phyloP scores from a whole-genome alignment of 2,797 vertebrate genomes.

The Pachyuromys duprasi region DNA sequence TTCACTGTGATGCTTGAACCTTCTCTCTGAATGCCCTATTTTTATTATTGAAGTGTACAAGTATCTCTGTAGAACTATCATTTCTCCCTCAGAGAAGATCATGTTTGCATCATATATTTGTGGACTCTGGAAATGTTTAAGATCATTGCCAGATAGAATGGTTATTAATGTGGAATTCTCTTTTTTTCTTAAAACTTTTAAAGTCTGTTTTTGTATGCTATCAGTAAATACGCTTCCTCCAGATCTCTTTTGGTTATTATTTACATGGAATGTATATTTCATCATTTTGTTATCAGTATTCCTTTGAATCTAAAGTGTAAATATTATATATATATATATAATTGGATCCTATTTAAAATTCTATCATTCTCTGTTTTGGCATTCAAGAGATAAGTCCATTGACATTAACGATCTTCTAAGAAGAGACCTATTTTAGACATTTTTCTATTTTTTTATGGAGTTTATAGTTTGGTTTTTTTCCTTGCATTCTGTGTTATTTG shows the following conservation, averaged over 20 bases:
- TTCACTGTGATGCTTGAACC: neutral
- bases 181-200: neutral
- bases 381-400: neutral
- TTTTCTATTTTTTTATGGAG: neutral
- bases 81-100: neutral
- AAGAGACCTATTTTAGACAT: neutral
- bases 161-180: neutral
- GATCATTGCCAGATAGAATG: neutral
- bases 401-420: neutral
- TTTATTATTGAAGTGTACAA: neutral
- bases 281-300: neutral
- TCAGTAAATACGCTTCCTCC: neutral
- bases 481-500: neutral
- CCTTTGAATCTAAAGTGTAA: neutral
- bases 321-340: too few species aligned
- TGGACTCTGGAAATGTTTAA: neutral
- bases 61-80: neutral
- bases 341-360: neutral
- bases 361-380: neutral
- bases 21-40: neutral
- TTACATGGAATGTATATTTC: neutral
- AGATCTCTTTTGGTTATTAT: neutral
- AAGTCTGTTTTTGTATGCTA: conserved; percentile 10
- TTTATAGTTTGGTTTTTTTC: neutral
- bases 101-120: neutral